Conservation (phyloP, 2,888 invertebrate genomes). For the Empis stercorea region DNA sequence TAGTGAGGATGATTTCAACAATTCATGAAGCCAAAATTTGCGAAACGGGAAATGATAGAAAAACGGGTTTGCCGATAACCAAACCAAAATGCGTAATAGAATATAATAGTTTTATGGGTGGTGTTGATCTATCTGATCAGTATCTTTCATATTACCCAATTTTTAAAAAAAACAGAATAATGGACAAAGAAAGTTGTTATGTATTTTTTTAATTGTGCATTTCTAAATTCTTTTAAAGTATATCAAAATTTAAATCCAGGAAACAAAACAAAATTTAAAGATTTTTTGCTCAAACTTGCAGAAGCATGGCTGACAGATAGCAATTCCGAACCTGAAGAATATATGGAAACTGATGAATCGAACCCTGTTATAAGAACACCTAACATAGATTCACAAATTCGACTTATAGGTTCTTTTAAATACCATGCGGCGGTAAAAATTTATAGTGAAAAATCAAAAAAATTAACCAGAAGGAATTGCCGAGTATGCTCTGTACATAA, state of each 20-base stretch:
- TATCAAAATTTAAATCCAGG: conserved; percentile 1
- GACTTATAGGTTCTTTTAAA: background rate
- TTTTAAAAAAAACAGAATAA: conserved; percentile 1
- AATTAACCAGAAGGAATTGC: background rate
- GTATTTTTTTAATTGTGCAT: background rate
- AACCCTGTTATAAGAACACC: background rate
- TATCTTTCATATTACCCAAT: background rate
- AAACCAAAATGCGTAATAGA: background rate
- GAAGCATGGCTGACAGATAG: background rate
- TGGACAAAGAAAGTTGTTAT: conserved; percentile 1
- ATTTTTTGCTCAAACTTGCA: background rate
- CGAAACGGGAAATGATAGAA: background rate
- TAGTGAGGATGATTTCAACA: background rate
- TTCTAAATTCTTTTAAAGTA: background rate
- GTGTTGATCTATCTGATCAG: background rate
- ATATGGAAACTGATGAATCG: background rate
- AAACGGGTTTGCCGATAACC: background rate
- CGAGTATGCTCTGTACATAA: too few relatives aligned
- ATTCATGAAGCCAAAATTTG: background rate
- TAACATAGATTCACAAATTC: background rate
- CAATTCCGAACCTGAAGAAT: background rate
- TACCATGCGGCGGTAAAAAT: background rate
- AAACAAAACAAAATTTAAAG: background rate
- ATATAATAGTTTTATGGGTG: background rate
- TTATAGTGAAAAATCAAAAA: background rate